Evolutionary conservation across 1,140 invertebrate genomes (phyloP), one percentile per base, ranked within the genome.

Genomic region (Bactericera cockerelli): DNA sequence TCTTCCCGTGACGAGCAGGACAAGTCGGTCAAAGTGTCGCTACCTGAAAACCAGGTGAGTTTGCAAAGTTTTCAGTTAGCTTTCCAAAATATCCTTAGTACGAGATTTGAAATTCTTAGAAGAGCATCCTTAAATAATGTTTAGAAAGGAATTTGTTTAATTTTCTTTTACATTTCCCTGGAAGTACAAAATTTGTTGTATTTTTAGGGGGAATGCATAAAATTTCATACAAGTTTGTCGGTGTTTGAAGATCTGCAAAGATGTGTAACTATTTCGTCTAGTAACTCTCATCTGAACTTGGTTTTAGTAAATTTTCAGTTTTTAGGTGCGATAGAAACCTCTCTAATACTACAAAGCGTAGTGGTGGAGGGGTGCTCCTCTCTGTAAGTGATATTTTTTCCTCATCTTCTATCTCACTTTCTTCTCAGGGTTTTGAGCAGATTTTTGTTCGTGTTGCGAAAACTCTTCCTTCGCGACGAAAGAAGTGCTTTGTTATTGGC

Each of bases 1-100:
- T 59, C 55, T 33, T 87, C 84, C 10, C 79, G 85, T 59, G 87
- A 89, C 63, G 89, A 93, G 64, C 75, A 78, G 57, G 89, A 93
- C 68, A 90, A 89, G 70, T 75, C 76, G 24, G 87, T 92, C 61
- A 89, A 90, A 74, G 89, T 97, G 67, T 85, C 83, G 42, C 79
- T 95, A 64, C 93, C 92, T 53, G 91, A 94, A 67, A 82, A 82
- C 73, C 82, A 84, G 77, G 83, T 84, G 70, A 72, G 66, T 59
- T 16, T 21, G n/a, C n/a, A n/a, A n/a, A n/a, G 24, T 10, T 56
- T 10, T 16, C 60, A 58, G 24, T 59, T 8, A 55, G 28, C 33
- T 62, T 22, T 58, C n/a, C n/a, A n/a, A n/a, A n/a, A n/a, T n/a
- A n/a, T n/a, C n/a, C n/a, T n/a, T n/a, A n/a, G n/a, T n/a, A n/a